These are phyloP conservation scores for Octopus bimaculoides DNA, from an alignment of 1,140 invertebrate genomes.

Conservation along the genomic window DNA sequence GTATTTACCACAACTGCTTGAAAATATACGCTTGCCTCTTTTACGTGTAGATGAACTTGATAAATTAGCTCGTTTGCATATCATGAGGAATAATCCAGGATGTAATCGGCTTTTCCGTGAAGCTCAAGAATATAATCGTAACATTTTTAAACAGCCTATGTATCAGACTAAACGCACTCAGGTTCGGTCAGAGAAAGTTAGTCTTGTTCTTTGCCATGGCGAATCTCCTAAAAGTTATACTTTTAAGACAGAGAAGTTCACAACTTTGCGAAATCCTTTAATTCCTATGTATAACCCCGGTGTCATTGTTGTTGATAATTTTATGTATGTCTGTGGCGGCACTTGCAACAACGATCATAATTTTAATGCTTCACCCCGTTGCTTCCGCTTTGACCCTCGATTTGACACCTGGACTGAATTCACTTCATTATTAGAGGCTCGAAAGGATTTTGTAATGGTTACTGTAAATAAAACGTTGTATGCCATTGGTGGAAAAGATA, in stretches of 20 bases:
- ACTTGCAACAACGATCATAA: conserved; percentile 56
- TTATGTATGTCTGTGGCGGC: conserved; percentile 57
- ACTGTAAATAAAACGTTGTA: conserved; percentile 44
- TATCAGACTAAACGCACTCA: conserved; percentile 48
- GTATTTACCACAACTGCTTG: conserved; percentile 44
- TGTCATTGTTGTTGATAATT: conserved; percentile 55
- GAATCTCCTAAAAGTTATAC: conserved; percentile 51
- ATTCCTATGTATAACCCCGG: conserved; percentile 53
- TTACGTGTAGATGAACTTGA: conserved; percentile 53
- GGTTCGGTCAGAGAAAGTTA: conserved; percentile 44
- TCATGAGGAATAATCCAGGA: conserved; percentile 47
- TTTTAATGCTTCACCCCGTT: conserved; percentile 54
- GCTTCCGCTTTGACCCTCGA: conserved; percentile 55
- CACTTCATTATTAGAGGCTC: conserved; percentile 54
- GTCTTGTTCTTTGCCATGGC: conserved; percentile 51
- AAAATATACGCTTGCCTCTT: conserved; percentile 49
- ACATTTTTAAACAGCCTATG: conserved; percentile 51
- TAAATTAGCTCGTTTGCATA: conserved; percentile 45
- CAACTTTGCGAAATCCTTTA: conserved; percentile 45
- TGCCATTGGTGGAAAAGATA: conserved; percentile 53
- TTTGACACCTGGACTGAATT: conserved; percentile 55
- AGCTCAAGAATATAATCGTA: conserved; percentile 56
- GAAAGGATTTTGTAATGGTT: conserved; percentile 55
- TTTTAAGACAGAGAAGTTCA: conserved; percentile 41
- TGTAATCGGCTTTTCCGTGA: conserved; percentile 49